Evolutionary conservation across 2,888 invertebrate species (phyloP).

Genomic region (Drosophila stalkeri): DNA sequence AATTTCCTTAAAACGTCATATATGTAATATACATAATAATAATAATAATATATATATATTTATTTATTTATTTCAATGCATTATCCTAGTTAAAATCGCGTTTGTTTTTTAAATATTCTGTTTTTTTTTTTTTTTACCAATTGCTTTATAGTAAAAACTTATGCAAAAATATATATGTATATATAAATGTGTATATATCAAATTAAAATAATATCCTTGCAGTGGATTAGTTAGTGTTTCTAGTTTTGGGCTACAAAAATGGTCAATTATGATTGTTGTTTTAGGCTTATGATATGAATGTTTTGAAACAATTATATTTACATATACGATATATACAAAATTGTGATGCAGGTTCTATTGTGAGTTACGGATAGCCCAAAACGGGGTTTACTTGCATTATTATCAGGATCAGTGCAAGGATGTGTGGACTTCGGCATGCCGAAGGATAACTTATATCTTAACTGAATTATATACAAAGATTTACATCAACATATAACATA

Average conservation of each 20-base stretch:
- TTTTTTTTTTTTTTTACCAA: conserved; percentile 31
- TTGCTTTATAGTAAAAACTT: conserved; percentile 38
- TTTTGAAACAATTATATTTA: not conserved
- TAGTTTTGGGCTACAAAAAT: not conserved
- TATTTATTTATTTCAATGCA: conserved; percentile 18
- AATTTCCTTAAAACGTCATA: conserved; percentile 43
- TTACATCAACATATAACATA: conserved; percentile 45
- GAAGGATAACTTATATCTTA: conserved; percentile 45
- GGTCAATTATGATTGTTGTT: not conserved
- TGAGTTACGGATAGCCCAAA: not conserved
- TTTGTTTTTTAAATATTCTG: conserved; percentile 9
- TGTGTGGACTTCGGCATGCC: conserved; percentile 39
- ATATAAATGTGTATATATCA: conserved; percentile 18
- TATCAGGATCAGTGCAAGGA: conserved; percentile 25
- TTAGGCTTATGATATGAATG: conserved; percentile 5
- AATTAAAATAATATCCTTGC: conserved; percentile 26
- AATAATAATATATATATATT: conserved; percentile 10
- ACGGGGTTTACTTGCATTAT: not conserved
- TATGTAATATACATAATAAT: not conserved
- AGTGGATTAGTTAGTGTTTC: not conserved
- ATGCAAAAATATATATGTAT: conserved; percentile 37
- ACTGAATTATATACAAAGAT: conserved; percentile 49
- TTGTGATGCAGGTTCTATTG: not conserved
- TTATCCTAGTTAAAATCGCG: conserved; percentile 55
- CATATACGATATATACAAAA: not conserved